Evolutionary conservation across 2,797 vertebrate species (phyloP).

Genomic region (Scomberomorus guttatus): DNA sequence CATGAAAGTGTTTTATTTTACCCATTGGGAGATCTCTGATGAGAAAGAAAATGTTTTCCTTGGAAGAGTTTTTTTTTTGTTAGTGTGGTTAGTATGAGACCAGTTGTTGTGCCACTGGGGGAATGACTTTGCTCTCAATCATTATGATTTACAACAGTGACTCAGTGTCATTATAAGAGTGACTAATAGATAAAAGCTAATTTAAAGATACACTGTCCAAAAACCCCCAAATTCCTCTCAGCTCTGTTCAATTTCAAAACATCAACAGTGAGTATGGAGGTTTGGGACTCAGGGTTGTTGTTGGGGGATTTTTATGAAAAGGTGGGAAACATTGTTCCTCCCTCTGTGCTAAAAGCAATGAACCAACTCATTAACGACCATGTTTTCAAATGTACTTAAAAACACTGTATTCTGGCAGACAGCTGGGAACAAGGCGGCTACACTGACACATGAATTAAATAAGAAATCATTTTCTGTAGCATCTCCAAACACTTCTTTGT

Average conservation of each 20-base stretch:
- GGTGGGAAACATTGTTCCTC: background rate
- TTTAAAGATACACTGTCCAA: background rate
- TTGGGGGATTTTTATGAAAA: too few species aligned
- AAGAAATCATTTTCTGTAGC: background rate
- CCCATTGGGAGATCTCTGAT: background rate
- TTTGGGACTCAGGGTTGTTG: too few species aligned
- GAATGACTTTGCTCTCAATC: background rate
- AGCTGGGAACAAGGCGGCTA: background rate
- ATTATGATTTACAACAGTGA: background rate
- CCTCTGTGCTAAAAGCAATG: conserved; percentile 5
- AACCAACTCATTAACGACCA: background rate
- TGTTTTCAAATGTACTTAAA: background rate
- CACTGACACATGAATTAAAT: background rate
- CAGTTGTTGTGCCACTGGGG: background rate
- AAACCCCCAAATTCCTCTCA: too few species aligned
- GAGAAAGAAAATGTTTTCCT: background rate
- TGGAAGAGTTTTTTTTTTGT: background rate
- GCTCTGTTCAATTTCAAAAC: background rate
- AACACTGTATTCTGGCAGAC: background rate
- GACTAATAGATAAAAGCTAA: background rate
- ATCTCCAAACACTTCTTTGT: background rate
- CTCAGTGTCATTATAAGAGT: background rate
- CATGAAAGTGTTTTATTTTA: background rate
- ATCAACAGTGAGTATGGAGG: background rate
- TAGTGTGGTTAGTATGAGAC: background rate